Evolutionary conservation across 2,888 invertebrate genomes (phyloP), one percentile per base, ranked within the genome.

Genomic region (Sarcophaga caerulescens): DNA sequence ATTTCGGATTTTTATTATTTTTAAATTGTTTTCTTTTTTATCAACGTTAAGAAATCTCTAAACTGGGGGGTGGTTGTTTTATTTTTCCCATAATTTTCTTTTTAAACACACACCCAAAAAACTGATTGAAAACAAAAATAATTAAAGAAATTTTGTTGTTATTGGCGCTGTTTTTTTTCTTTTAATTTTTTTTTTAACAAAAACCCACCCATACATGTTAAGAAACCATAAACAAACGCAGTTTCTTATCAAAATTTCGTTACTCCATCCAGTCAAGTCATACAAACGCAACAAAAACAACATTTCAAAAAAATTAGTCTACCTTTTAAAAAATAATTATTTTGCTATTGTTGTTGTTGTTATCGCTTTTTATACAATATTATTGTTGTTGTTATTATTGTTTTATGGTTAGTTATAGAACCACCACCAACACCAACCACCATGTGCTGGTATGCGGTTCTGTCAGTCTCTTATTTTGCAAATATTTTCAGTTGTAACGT

Each of bases 401-500:
- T 44, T 68, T 3, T 62, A 70, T 3, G n/a, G 57, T 35, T 65
- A 75, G 44, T 23, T 35, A 44, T 10, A 19, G 57, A 14, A 60
- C 52, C 8, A 35, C 10, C 10, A 35, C 35, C 25, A 47, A 76
- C 66, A 59, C 62, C 45, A 74, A 63, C 44, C 52, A n/a, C 66
- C 44, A 70, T 70, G 75, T 45, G 83, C 71, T 81, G 69, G 81
- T 66, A 84, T 81, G 81, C 74, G 80, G 85, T 77, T 81, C 47
- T 74, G 23, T 74, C 57, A 65, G 59, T 81, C 78, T 74, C 80
- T 78, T 59, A 78, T 62, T 84, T 84, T 35, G 86, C 86, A 78
- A 86, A 84, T 84, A 86, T 86, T 77, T 86, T 84, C 84, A 86
- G 86, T 86, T 84, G 81, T 86, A 86, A 86, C 86, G 86, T 86